Evolutionary conservation across 92 coral and sea anemone species (phyloP), one percentile per base, ranked within the genome.

Genomic region (Bergia puertoricense): DNA sequence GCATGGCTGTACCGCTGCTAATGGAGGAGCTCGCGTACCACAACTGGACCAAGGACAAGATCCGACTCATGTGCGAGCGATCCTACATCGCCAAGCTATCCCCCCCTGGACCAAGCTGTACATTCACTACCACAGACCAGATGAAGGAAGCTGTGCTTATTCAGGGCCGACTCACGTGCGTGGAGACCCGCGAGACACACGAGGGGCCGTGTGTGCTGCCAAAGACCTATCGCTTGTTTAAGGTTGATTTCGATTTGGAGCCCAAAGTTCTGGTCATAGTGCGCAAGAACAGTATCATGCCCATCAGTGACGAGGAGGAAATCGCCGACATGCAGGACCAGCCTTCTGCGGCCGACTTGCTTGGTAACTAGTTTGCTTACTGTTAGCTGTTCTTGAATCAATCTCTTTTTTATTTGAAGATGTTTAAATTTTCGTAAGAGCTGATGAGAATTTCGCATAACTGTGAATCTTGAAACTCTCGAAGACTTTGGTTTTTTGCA

Each of bases 1-100:
- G 99, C 82, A 90, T 97, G 46, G 98, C 99, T 18, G 99, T 97
- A 5, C 99, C 99, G 16, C 95, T 95, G 9, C 95, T 97, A 18
- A 90, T 97, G 94, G 96, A 93, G 68, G 91, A 92, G 73, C 95
- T 96, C 7, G 81, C 92, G 54, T 97, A 97, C 88, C 93, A 91
- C 88, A 96, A 90, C 89, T 94, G 97, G 98, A 94, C 98, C 45
- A 95, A 95, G 65, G 98, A 97, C 86, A 95, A 92, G 80, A 92
- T 97, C 41, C 86, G 98, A 36, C 88, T 97, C 77, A 94, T 97
- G 95, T 97, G 99, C 65, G 99, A 95, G 77, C 95, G 96, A 18
- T 97, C 99, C 54, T 91, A 88, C 85, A 92, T 97, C 76, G 97
- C 93, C 15, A 82, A 79, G 56, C 89, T 91, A 13, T 94, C 99